Evolutionary conservation across 2,113 vertebrate genomes (phyloP), one percentile per base, ranked within the genome.

Genomic region (Limanda limanda): DNA sequence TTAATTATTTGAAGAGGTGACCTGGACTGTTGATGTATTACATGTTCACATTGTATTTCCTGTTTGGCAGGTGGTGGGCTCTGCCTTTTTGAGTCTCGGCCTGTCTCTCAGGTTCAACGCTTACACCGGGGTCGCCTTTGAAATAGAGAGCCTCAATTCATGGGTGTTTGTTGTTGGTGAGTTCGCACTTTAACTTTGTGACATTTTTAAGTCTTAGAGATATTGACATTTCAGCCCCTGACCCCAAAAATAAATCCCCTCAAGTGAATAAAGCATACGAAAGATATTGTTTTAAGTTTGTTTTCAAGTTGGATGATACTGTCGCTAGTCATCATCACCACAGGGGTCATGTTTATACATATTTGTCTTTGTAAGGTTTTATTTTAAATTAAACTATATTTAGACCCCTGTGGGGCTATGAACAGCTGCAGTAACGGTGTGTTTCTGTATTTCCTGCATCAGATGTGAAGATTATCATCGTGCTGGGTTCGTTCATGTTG

Each of bases 381-480:
- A 27, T 27, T 27, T 27, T 27, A 27, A 27, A 27, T 5, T 3
- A 27, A 27, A 27, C 27, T 27, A 5, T 31, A 31, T 31, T 31
- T 31, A 31, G 27, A 31, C 27, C 27, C 27, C 27, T 31, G 27
- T 5, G 27, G 27, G 27, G 27, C 27, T 5, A 0, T 31, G 27
- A 15, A 14, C 6, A 1, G 23, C 24, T 17, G 14, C 14, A 9
- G 15, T 60, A 6, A 40, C 51, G 40, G 24, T 23, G 3, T 21
- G 6, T 60, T 4, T 45, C n/a, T 45, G 3, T 24, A 14, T 1
- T 45, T 42, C 20, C 3, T 2, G 2, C 3, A 13, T 23, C 76
- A 94, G 93, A 75, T 54, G 92, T 91, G 86, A 84, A 57, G 0
- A 40, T 93, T 5, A 72, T 94, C 83, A 92, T 93, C 0, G 18